phyloP scores from a whole-genome alignment of 1,140 invertebrate species.

The Meloidogyne chitwoodi region DNA sequence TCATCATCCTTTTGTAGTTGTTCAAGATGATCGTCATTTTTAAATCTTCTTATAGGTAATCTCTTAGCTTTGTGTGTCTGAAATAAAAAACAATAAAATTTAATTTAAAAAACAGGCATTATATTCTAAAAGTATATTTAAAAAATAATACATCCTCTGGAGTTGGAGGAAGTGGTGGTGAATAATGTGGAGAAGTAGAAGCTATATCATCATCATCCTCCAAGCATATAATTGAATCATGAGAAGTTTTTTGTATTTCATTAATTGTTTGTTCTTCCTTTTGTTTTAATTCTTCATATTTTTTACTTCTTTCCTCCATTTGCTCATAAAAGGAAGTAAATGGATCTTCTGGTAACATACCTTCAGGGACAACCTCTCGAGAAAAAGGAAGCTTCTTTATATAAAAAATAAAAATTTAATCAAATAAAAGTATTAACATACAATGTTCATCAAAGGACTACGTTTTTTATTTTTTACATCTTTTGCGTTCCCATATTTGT shows the following conservation, averaged over 20 bases:
- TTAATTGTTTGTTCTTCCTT: not conserved
- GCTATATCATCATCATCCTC: not conserved
- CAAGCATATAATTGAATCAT: not conserved
- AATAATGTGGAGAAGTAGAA: not conserved
- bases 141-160: not conserved
- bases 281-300: not conserved
- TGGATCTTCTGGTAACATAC: slow-evolving; percentile 32
- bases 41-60: not conserved
- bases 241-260: not conserved
- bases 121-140: not conserved
- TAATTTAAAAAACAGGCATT: no score
- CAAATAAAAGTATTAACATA: not conserved
- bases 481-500: not conserved
- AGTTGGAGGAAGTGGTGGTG: not conserved
- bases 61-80: not conserved
- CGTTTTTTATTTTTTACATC: not conserved
- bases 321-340: slow-evolving; percentile 22
- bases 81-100: not conserved
- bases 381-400: slow-evolving; percentile 15
- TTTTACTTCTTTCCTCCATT: not conserved
- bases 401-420: not conserved
- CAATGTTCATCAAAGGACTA: not conserved
- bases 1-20: not conserved
- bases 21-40: not conserved
- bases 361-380: slow-evolving; percentile 18